phyloP scores from a whole-genome alignment of 2,888 invertebrate genomes.

The Eustalomyia histrio region DNA sequence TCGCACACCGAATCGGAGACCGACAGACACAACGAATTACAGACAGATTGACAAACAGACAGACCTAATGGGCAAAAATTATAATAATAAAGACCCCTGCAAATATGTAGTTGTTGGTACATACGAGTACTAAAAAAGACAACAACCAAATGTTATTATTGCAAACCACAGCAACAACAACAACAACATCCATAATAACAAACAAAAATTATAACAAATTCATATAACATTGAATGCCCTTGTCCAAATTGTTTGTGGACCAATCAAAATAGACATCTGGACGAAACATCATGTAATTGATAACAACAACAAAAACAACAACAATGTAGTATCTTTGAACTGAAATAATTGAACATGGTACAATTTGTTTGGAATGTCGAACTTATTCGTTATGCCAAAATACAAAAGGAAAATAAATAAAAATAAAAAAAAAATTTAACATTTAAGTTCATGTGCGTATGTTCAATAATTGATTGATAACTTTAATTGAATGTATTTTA shows the following conservation, averaged over 20 bases:
- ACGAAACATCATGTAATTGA: not conserved
- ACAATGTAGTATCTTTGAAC: too few relatives aligned
- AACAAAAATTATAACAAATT: slow-evolving; percentile 16
- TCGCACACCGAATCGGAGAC: not conserved
- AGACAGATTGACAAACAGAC: not conserved
- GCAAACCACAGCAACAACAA: slow-evolving; percentile 1
- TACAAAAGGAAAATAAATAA: too few relatives aligned
- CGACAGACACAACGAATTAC: not conserved
- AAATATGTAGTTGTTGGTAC: not conserved
- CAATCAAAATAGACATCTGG: not conserved
- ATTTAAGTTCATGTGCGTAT: too few relatives aligned
- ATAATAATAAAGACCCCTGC: not conserved
- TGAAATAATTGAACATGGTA: too few relatives aligned
- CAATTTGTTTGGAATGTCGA: too few relatives aligned
- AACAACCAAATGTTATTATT: slow-evolving; percentile 31
- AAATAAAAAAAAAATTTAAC: too few relatives aligned
- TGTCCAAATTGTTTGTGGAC: not conserved
- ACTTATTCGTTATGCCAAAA: too few relatives aligned
- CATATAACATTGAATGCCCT: slow-evolving; percentile 19
- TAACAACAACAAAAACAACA: not conserved
- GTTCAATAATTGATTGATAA: too few relatives aligned
- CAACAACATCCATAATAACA: too few relatives aligned
- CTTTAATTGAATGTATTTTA: too few relatives aligned
- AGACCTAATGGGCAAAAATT: slow-evolving; percentile 20
- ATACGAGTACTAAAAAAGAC: too few relatives aligned